Conservation (phyloP, 2,888 invertebrate species). For the Andrena hattorfiana region DNA sequence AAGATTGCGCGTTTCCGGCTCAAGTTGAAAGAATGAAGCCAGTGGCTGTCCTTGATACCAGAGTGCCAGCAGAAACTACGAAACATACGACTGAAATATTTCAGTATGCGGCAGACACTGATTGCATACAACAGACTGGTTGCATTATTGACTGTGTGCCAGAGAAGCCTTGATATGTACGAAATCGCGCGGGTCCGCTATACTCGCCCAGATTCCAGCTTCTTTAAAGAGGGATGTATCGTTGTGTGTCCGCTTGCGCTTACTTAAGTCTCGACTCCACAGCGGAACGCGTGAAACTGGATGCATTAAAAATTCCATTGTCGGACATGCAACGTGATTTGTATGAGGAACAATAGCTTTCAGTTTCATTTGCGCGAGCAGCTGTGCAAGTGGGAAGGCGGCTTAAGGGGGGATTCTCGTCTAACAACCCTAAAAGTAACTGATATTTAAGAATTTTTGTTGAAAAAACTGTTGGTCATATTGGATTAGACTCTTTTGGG, state of each 20-base stretch:
- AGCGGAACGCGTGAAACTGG: background rate
- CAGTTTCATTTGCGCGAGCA: too few relatives aligned
- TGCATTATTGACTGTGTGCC: slow-evolving; percentile 69
- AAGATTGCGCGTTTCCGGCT: slow-evolving; percentile 50
- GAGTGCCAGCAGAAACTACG: slow-evolving; percentile 69
- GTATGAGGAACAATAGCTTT: too few relatives aligned
- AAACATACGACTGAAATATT: slow-evolving; percentile 71
- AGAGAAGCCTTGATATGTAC: slow-evolving; percentile 29
- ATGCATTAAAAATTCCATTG: too few relatives aligned
- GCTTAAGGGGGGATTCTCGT: too few relatives aligned
- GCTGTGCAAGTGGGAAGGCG: too few relatives aligned
- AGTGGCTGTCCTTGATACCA: slow-evolving; percentile 44
- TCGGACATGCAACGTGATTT: too few relatives aligned
- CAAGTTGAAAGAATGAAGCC: slow-evolving; percentile 51
- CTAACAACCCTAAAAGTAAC: too few relatives aligned
- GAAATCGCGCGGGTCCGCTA: slow-evolving; percentile 38
- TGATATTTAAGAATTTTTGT: too few relatives aligned
- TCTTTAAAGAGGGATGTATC: slow-evolving; percentile 41
- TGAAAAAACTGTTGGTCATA: too few relatives aligned
- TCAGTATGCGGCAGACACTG: slow-evolving; percentile 46
- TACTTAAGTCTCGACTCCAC: slow-evolving; percentile 1
- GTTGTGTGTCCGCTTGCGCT: background rate
- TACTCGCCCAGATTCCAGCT: slow-evolving; percentile 12
- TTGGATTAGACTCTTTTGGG: too few relatives aligned
- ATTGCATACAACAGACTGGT: slow-evolving; percentile 29